Base-by-base conservation (phyloP, 2,888 invertebrate species). In the Caenorhabditis wallacei region DNA sequence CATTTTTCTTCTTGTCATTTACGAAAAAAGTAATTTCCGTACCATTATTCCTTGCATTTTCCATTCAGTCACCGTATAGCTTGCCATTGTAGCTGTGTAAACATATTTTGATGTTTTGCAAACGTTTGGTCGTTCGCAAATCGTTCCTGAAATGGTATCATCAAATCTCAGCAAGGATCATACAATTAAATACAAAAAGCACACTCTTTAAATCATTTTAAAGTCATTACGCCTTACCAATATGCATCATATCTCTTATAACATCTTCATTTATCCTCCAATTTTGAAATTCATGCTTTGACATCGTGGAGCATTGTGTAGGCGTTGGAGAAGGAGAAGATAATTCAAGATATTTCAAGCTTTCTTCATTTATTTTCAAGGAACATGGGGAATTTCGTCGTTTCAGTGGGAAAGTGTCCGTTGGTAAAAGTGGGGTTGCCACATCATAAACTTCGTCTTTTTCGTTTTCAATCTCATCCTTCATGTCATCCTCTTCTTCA, bases 191-290 rank as follows among this genome's bases (percentile, higher is more conserved):
- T 0, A 11, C 7, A 37, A 16, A 37, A 68, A 24, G 26, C 48
- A 69, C 63, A 35, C 56, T 48, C 69, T 53, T 46, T 46, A 35
- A 24, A 40, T n/a, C n/a, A n/a, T n/a, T n/a, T n/a, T n/a, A n/a
- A n/a, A n/a, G n/a, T n/a, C n/a, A n/a, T n/a, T n/a, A n/a, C n/a
- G n/a, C n/a, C n/a, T 81, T 53, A 84, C 84, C 61, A 18, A 84
- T 74, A 37, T 76, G 54, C 59, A 84, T 82, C 84, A 84, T 84
- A 24, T 79, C 71, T 16, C 40, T 37, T 76, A 84, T 84, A 2
- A 70, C 63, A 10, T 76, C 68, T 4, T 82, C 82, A 61, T 70
- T 75, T 16, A 84, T 72, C 30, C 81, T 43, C 54, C 78, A 81
- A 30, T 59, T 78, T 20, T 72, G 66, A 20, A 84, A 84, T 35